Base-by-base conservation (phyloP, 2,888 invertebrate genomes). In the Cantharis lateralis region DNA sequence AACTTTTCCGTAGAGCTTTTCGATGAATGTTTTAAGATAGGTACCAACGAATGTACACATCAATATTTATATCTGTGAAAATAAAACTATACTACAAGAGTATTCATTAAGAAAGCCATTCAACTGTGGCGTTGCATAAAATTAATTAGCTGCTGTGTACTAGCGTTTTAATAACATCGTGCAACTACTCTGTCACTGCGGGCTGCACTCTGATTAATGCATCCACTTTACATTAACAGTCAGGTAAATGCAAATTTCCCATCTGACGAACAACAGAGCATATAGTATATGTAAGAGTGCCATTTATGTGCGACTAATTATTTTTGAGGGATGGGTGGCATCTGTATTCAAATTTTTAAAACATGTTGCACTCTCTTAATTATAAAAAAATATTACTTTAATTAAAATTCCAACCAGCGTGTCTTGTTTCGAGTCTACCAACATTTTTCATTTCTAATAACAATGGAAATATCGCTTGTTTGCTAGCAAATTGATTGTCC, bases 91-190 rank as follows among this genome's bases (percentile, higher is more conserved):
- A 64, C 64, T 66, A 66, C 64, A 66, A 66, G 86, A 84, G 82
- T 84, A 86, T 87, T 87, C 87, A 87, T 87, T 87, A 87, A 84
- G 85, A 86, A 84, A 86, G 85, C 87, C 85, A 85, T 87, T 88
- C 87, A 86, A 87, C 87, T 87, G 87, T 87, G 87, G 86, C 86
- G 87, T 87, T 88, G 88, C 87, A 88, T 87, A 88, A 88, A 88
- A 88, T 88, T 88, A 88, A 88, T 88, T 88, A 88, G 87, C 87
- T 84, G 85, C 85, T 85, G 84, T 85, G 85, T 86, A 86, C 86
- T 85, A 85, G 85, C 86, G 87, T 86, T 87, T 87, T 87, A 87
- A 87, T 87, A 87, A 87, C 87, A 85, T 84, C 84, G 85, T 84
- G 85, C 85, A 78, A 79, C 80, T 83, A 84, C 84, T 84, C 86